These are phyloP conservation scores for Sitodiplosis mosellana DNA, from an alignment of 1,140 invertebrate genomes.

Conservation along the genomic window DNA sequence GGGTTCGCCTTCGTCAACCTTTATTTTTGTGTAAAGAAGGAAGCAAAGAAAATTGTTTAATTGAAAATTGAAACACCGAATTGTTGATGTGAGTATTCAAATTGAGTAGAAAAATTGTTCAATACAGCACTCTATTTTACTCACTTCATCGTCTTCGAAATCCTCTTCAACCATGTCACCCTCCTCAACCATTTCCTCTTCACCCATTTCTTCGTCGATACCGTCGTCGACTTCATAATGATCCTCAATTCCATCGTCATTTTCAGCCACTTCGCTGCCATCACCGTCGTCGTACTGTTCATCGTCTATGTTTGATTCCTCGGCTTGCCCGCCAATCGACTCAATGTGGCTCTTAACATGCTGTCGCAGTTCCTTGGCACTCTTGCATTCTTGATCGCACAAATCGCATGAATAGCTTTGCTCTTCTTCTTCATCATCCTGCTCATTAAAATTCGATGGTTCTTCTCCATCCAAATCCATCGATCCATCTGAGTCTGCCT, in stretches of 20 bases:
- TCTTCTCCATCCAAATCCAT: slow-evolving; percentile 1
- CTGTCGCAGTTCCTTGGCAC: slow-evolving; percentile 19
- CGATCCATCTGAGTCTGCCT: not conserved
- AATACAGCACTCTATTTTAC: too few relatives aligned
- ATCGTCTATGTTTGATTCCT: not conserved
- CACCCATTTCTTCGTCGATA: not conserved
- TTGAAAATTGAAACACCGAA: not conserved
- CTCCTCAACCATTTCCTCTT: not conserved
- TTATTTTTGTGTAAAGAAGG: too few relatives aligned
- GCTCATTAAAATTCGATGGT: slow-evolving; percentile 4
- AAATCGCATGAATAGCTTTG: slow-evolving; percentile 17
- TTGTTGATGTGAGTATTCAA: not conserved
- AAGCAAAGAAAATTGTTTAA: not conserved
- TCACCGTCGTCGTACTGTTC: not conserved
- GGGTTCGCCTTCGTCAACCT: too few relatives aligned
- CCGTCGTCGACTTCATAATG: not conserved
- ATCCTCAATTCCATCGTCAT: not conserved
- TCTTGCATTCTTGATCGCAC: slow-evolving; percentile 24
- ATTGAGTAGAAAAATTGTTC: not conserved
- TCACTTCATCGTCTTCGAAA: too few relatives aligned
- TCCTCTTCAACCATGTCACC: not conserved
- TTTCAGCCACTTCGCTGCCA: too few relatives aligned
- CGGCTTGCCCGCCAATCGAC: not conserved
- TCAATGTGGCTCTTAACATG: slow-evolving; percentile 23
- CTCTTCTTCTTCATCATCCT: slow-evolving; percentile 7